Evolutionary conservation across 2,113 vertebrate genomes (phyloP).

Genomic region (Spermophilus dauricus): DNA sequence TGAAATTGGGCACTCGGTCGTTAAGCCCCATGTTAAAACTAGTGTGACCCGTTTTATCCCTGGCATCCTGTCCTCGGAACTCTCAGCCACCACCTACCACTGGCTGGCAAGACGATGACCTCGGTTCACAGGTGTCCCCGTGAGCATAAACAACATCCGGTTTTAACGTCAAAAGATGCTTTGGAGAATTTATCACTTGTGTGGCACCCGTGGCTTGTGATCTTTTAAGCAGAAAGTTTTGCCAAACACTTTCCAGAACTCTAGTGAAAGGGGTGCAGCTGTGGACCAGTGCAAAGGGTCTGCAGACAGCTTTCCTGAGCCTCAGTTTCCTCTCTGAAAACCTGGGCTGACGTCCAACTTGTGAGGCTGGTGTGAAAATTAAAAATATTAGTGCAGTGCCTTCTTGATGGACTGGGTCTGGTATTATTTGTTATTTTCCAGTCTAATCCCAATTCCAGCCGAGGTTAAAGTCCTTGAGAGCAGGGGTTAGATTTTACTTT

Average conservation of each 20-base stretch:
- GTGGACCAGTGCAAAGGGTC: fast-evolving
- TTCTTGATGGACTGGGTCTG: background rate
- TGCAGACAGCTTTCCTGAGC: background rate
- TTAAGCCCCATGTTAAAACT: background rate
- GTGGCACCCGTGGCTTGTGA: background rate
- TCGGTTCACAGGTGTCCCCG: too few relatives aligned
- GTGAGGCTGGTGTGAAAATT: background rate
- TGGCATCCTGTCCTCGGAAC: background rate
- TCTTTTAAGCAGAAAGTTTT: background rate
- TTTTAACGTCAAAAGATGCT: background rate
- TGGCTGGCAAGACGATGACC: background rate
- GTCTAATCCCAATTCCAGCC: background rate
- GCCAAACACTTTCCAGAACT: too few relatives aligned
- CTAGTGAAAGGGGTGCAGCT: background rate
- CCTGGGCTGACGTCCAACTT: background rate
- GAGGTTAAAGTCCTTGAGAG: background rate
- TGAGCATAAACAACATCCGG: background rate
- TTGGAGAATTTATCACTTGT: background rate
- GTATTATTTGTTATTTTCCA: background rate
- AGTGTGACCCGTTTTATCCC: background rate
- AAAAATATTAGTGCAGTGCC: background rate
- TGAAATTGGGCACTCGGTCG: background rate
- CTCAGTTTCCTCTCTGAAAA: background rate
- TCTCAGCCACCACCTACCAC: fast-evolving
- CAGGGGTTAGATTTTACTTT: background rate